These are phyloP conservation scores for Mobula hypostoma DNA, from an alignment of 2,113 vertebrate genomes.

Conservation along the genomic window DNA sequence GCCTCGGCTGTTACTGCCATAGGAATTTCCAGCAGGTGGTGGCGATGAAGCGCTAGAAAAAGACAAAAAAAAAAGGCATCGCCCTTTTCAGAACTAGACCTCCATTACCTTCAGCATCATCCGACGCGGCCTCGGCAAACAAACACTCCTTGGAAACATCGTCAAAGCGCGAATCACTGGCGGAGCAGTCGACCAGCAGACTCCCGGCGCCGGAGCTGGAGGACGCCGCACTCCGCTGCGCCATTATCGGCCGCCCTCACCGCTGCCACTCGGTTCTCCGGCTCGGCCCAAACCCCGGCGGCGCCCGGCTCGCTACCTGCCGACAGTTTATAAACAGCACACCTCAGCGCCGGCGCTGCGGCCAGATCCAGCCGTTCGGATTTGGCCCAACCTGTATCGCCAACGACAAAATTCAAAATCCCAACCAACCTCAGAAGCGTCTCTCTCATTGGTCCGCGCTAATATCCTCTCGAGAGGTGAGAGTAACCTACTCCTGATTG, in stretches of 20 bases:
- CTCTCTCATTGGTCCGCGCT: neutral
- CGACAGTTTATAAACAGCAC: too few species aligned
- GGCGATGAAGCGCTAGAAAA: neutral
- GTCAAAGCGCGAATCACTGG: constrained; percentile 74
- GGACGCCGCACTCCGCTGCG: constrained; percentile 69
- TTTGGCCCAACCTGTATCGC: neutral
- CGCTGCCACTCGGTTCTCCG: too few species aligned
- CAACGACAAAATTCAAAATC: constrained; percentile 12
- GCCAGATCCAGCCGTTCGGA: neutral
- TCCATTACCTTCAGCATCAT: constrained; percentile 67
- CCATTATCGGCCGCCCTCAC: constrained; percentile 56
- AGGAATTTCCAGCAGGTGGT: neutral
- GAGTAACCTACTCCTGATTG: neutral
- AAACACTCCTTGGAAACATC: constrained; percentile 76
- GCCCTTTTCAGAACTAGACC: too few species aligned
- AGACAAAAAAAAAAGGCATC: neutral
- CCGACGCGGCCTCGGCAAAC: constrained; percentile 53
- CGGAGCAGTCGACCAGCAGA: constrained; percentile 78
- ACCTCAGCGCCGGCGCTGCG: too few species aligned
- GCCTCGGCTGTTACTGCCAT: neutral
- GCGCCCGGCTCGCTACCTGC: too few species aligned
- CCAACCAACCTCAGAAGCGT: neutral
- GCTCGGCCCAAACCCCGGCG: too few species aligned
- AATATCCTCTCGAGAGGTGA: too few species aligned
- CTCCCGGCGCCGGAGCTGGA: constrained; percentile 63